Evolutionary conservation across 2,888 invertebrate species (phyloP).

Genomic region (Syritta pipiens): DNA sequence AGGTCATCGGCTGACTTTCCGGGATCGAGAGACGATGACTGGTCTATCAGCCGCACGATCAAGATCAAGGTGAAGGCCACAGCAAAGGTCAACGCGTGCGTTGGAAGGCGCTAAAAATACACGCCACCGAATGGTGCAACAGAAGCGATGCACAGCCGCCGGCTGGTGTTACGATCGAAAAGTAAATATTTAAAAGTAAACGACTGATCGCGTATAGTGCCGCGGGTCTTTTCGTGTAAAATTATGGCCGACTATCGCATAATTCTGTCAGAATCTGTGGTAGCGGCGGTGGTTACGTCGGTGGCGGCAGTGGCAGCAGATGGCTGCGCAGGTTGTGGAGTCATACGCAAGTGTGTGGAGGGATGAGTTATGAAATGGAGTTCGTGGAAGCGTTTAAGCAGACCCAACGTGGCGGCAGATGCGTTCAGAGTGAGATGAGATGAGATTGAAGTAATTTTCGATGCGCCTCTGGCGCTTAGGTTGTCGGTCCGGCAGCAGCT

Average conservation of each 20-base stretch:
- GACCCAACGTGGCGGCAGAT: no score
- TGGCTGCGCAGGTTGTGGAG: no score
- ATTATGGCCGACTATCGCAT: not conserved
- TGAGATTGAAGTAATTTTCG: no score
- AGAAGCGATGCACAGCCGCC: not conserved
- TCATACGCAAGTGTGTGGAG: no score
- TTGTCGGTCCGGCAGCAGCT: no score
- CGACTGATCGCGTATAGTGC: constrained; percentile 24
- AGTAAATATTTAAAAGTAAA: constrained; percentile 47
- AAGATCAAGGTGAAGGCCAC: constrained; percentile 52
- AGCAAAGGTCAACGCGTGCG: constrained; percentile 31
- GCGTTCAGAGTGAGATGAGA: no score
- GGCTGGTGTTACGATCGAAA: constrained; percentile 2
- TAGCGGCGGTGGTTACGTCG: constrained; percentile 12
- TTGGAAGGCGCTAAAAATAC: constrained; percentile 12
- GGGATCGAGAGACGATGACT: not conserved
- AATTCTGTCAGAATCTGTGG: not conserved
- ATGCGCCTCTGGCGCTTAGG: no score
- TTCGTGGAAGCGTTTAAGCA: no score
- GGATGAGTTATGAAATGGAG: no score
- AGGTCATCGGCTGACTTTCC: constrained; percentile 3
- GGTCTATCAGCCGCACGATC: constrained; percentile 20
- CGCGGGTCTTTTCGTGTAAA: not conserved
- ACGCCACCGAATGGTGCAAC: no score
- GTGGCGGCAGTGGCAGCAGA: no score